phyloP scores from a whole-genome alignment of 2,888 invertebrate genomes.

The Drosophila mimetica region DNA sequence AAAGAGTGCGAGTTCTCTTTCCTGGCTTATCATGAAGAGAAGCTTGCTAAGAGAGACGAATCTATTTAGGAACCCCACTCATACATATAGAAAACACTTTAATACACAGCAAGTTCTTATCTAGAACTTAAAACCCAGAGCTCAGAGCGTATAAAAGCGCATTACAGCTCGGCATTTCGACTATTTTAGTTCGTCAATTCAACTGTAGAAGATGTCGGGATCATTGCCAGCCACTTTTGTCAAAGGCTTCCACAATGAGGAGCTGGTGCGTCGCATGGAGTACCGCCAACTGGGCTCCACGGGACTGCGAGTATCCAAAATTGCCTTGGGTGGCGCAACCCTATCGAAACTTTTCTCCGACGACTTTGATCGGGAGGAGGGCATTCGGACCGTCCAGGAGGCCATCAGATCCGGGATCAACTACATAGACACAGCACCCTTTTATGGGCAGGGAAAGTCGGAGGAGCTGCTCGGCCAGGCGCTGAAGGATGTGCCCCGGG shows the following conservation, averaged over 20 bases:
- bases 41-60: not conserved
- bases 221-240: constrained; percentile 86
- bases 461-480: constrained; percentile 94
- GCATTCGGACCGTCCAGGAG: constrained; percentile 88
- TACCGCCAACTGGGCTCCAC: constrained; percentile 90
- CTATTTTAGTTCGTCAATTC: not conserved
- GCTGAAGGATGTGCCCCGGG: constrained; percentile 90
- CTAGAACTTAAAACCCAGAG: not conserved
- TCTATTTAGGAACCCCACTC: not conserved
- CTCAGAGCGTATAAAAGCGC: constrained; percentile 8
- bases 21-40: constrained; percentile 15
- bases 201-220: constrained; percentile 41
- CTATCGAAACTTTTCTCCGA: constrained; percentile 89
- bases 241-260: constrained; percentile 87
- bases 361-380: constrained; percentile 86
- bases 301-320: constrained; percentile 88
- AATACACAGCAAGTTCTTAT: constrained; percentile 5
- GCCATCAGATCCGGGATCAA: constrained; percentile 93
- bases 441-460: constrained; percentile 94
- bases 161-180: too few relatives aligned
- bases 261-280: constrained; percentile 88
- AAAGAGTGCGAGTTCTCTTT: not conserved
- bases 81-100: not conserved
- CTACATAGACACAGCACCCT: constrained; percentile 96
- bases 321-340: constrained; percentile 91